A percentile compares a stretch with the other conserved stretches of the same genome.
Conservation (phyloP, 2,113 vertebrate species). For the Saiga tatarica region DNA sequence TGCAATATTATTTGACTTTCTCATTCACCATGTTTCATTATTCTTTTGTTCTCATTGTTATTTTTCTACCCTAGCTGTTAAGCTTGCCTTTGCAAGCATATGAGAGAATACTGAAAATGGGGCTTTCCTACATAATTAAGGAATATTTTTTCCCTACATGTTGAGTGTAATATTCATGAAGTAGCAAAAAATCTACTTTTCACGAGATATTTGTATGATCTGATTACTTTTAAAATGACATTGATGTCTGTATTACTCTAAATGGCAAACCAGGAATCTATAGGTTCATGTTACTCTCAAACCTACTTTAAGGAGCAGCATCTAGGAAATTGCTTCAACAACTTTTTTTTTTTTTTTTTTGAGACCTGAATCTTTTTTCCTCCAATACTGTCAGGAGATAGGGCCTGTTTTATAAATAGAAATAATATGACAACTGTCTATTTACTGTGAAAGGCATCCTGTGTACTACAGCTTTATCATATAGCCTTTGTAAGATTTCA, state of each 20-base stretch:
- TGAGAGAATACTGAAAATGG: not conserved
- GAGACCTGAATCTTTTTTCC: not conserved
- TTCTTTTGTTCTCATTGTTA: not conserved
- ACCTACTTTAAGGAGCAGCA: not conserved
- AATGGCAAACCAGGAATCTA: not conserved
- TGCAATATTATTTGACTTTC: not conserved
- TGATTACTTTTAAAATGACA: not conserved
- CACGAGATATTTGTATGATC: not conserved
- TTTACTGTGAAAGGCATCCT: not conserved
- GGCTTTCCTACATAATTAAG: not conserved
- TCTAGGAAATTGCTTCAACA: constrained; percentile 19
- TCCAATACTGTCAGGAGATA: not conserved
- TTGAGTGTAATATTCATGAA: not conserved
- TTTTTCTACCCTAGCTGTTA: not conserved
- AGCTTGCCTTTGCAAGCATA: not conserved
- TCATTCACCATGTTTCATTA: not conserved
- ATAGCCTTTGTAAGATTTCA: not conserved
- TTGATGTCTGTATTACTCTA: not conserved
- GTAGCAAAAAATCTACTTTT: not conserved
- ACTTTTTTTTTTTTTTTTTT: not conserved
- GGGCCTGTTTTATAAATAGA: not conserved
- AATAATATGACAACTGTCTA: not conserved
- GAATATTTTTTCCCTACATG: not conserved
- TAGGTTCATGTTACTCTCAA: not conserved
- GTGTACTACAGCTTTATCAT: not conserved